Evolutionary conservation across 1,140 invertebrate genomes (phyloP).

Genomic region (Pseudoatta argentina): DNA sequence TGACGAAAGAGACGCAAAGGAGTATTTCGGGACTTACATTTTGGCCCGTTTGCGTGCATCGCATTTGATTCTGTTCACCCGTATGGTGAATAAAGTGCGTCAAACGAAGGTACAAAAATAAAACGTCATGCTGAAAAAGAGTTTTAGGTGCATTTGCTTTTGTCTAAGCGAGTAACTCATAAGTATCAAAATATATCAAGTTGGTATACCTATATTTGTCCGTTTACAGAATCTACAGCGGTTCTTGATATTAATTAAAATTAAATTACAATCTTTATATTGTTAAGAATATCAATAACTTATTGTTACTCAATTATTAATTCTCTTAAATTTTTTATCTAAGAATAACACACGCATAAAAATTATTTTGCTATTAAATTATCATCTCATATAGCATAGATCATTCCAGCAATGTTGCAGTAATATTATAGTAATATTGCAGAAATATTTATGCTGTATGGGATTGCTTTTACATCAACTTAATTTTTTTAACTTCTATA

Average conservation of each 20-base stretch:
- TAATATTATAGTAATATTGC: too few relatives aligned
- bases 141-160: not conserved
- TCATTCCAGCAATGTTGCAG: too few relatives aligned
- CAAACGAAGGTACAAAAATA: not conserved
- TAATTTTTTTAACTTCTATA: not conserved
- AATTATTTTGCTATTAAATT: not conserved
- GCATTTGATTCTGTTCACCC: constrained; percentile 24
- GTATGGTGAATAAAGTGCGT: not conserved
- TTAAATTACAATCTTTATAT: not conserved
- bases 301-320: not conserved
- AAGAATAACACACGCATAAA: not conserved
- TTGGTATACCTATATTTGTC: not conserved
- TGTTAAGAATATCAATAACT: not conserved
- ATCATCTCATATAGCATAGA: too few relatives aligned
- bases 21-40: constrained; percentile 43
- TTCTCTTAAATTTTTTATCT: too few relatives aligned
- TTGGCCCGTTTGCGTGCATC: not conserved
- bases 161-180: not conserved
- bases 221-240: not conserved
- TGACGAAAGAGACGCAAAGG: not conserved
- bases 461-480: too few relatives aligned
- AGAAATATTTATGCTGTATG: too few relatives aligned
- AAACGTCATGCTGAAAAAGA: not conserved
- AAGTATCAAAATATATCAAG: not conserved
- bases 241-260: not conserved